These are phyloP conservation scores for Bicyclus anynana DNA, from an alignment of 1,140 invertebrate species.

Conservation along the genomic window DNA sequence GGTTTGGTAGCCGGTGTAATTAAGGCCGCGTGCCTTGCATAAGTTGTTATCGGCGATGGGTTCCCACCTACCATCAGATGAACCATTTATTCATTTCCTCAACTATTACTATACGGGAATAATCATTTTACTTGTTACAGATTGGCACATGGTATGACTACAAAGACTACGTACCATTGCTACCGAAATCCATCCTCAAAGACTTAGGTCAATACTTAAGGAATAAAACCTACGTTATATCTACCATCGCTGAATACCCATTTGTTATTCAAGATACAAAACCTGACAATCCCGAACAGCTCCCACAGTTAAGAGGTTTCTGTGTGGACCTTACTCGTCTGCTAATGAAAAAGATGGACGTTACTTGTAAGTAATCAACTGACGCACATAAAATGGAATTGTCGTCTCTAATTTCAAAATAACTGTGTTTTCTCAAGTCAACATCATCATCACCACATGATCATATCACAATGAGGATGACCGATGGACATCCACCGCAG, in stretches of 20 bases:
- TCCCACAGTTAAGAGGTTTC: constrained; percentile 88
- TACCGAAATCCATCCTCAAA: constrained; percentile 74
- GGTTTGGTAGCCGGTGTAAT: too few relatives aligned
- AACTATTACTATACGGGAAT: too few relatives aligned
- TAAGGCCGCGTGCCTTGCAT: too few relatives aligned
- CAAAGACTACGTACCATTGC: constrained; percentile 85
- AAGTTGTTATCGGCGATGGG: too few relatives aligned
- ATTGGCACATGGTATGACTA: constrained; percentile 94
- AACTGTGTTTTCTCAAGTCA: too few relatives aligned
- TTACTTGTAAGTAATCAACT: constrained; percentile 86
- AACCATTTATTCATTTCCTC: too few relatives aligned
- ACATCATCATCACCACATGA: too few relatives aligned
- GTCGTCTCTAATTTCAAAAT: too few relatives aligned
- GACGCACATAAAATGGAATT: too few relatives aligned
- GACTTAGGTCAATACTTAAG: constrained; percentile 85
- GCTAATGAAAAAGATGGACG: constrained; percentile 87
- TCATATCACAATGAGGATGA: too few relatives aligned
- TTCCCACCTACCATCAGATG: too few relatives aligned
- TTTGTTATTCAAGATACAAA: constrained; percentile 89
- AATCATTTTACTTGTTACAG: constrained; percentile 69
- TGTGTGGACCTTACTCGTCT: constrained; percentile 94
- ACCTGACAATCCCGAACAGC: constrained; percentile 62
- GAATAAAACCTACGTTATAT: constrained; percentile 95
- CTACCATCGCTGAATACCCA: constrained; percentile 90
- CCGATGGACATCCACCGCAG: too few relatives aligned